Evolutionary conservation across 2,888 invertebrate genomes (phyloP).

Genomic region (Leptinotarsa juncta): DNA sequence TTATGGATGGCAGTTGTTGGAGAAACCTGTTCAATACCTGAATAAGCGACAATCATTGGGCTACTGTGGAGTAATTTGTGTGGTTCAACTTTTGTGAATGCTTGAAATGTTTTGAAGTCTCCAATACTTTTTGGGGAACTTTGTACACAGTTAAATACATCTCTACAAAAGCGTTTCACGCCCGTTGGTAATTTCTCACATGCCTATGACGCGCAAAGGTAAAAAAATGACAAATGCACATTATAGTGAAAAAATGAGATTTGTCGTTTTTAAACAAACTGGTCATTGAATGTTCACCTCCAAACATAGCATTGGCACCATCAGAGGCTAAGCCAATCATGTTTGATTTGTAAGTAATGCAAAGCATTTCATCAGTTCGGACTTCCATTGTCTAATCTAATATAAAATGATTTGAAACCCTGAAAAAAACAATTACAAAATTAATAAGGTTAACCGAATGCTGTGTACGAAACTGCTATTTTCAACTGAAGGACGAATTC

Average conservation of each 20-base stretch:
- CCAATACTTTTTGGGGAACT: constrained; percentile 45
- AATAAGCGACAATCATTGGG: neutral
- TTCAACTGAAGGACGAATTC: too few species aligned
- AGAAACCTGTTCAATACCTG: constrained; percentile 1
- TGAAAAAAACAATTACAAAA: too few species aligned
- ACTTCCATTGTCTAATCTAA: too few species aligned
- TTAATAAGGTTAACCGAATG: too few species aligned
- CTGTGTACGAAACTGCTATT: too few species aligned
- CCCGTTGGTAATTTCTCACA: constrained; percentile 46
- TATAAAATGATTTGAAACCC: too few species aligned
- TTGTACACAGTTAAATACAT: constrained; percentile 48
- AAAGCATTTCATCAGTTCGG: too few species aligned
- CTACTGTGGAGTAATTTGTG: constrained; percentile 38
- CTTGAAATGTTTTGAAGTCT: constrained; percentile 33
- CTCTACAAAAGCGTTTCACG: constrained; percentile 46
- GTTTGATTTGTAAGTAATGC: constrained; percentile 38
- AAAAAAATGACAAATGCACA: constrained; percentile 57
- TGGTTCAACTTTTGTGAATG: constrained; percentile 31
- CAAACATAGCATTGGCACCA: constrained; percentile 34
- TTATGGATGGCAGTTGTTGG: too few species aligned
- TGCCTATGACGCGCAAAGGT: constrained; percentile 44
- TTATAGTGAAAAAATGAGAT: constrained; percentile 56
- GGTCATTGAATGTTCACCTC: constrained; percentile 37
- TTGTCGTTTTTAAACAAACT: constrained; percentile 49
- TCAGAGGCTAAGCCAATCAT: constrained; percentile 46